Evolutionary conservation across 2,113 vertebrate species (phyloP), one percentile per base, ranked within the genome.

Genomic region (Eublepharis macularius): DNA sequence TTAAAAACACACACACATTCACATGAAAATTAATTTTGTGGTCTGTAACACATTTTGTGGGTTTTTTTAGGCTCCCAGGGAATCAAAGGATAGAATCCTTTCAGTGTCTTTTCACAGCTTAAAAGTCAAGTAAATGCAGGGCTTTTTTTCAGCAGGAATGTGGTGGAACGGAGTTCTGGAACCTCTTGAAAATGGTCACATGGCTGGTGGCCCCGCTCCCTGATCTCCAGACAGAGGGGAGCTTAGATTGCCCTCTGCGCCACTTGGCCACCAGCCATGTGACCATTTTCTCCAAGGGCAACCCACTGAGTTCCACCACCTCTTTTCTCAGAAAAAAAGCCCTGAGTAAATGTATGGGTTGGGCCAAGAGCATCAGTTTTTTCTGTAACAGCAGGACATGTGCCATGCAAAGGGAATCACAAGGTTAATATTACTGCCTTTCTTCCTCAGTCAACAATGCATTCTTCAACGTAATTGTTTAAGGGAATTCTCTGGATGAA

Each of bases 381-480:
- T 36, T 70, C 54, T 74, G 32, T 21, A 34, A 6, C 16, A 21
- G 76, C 12, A 69, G 29, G 36, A n/a, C 65, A 84, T 51, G 34
- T 54, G 26, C 60, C 32, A 4, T n/a, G 16, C 4, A 54, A 49
- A 39, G 29, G n/a, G 57, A 79, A 70, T 0, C 0, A 39, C 21
- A 29, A 41, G 6, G 72, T 54, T 80, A 41, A 81, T 43, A 65
- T 70, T 82, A 4, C 66, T 91, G 66, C 49, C 60, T 89, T 29
- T 81, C 83, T 83, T 84, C 32, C 13, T 84, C 13, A 34, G 11
- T 76, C 84, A 77, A 47, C 1, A 76, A 75, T 86, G 51, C 8
- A 75, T 75, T 81, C 34, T 68, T 80, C 60, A 51, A 76, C 43
- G 81, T 47, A 4, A 83, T 91, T 95, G 92, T 89, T 90, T 81